phyloP scores from a whole-genome alignment of 2,888 invertebrate species.

The Onchidella celtica region DNA sequence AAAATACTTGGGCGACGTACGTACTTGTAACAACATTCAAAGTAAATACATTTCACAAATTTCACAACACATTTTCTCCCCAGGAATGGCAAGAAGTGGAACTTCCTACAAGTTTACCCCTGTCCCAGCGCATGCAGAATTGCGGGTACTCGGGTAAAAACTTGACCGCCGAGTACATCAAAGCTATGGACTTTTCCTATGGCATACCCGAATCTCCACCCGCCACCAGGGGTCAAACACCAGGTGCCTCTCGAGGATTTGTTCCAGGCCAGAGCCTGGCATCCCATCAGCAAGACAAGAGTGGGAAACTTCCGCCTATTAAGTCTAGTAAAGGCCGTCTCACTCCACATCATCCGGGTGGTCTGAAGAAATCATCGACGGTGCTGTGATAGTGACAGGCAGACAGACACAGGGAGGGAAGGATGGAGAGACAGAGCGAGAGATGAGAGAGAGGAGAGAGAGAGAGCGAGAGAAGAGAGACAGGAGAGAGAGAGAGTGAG shows the following conservation, averaged over 20 bases:
- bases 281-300: neutral
- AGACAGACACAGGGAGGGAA: neutral
- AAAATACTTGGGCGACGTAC: too few species aligned
- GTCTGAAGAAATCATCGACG: neutral
- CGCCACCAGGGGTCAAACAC: neutral
- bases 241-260: constrained; percentile 3
- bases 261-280: neutral
- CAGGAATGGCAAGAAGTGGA: constrained; percentile 70
- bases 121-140: constrained; percentile 72
- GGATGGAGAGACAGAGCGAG: neutral
- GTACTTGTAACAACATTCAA: too few species aligned
- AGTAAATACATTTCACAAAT: too few species aligned
- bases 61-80: too few species aligned
- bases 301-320: neutral
- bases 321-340: neutral
- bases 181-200: constrained; percentile 69
- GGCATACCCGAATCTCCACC: constrained; percentile 63
- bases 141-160: constrained; percentile 69
- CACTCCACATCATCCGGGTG: neutral
- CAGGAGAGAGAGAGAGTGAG: too few species aligned
- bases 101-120: constrained; percentile 69
- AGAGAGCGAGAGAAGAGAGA: constrained; percentile 12
- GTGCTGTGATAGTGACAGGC: neutral
- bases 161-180: constrained; percentile 65
- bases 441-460: neutral